A percentile compares a stretch with the other conserved stretches of the same genome.
phyloP scores from a whole-genome alignment of 2,113 vertebrate species.

The Rhinopomastus cyanomelas region DNA sequence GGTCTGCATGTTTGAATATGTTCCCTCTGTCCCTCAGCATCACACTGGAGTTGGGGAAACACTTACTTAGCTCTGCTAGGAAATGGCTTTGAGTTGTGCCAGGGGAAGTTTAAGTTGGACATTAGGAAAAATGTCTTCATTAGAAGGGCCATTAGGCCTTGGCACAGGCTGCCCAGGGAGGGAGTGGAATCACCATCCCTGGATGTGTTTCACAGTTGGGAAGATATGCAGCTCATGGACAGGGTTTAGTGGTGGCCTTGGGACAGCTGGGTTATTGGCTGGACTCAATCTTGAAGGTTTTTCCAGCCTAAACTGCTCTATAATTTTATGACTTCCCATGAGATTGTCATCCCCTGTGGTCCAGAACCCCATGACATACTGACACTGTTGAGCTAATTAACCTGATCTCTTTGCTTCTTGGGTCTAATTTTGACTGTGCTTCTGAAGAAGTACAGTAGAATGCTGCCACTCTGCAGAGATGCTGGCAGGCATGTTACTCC shows the following conservation, averaged over 20 bases:
- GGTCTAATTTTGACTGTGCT: not conserved
- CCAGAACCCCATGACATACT: not conserved
- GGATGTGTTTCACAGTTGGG: no score
- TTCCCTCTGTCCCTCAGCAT: rapidly evolving
- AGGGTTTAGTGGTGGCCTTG: no score
- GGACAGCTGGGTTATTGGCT: no score
- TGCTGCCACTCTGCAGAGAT: not conserved
- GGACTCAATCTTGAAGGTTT: no score
- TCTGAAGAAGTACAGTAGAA: not conserved
- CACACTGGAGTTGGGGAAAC: rapidly evolving
- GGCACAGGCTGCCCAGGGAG: no score
- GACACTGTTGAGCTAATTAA: not conserved
- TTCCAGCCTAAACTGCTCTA: no score
- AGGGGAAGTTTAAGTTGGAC: no score
- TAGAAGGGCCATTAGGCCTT: no score
- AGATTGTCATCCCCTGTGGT: not conserved
- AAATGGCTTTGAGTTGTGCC: no score
- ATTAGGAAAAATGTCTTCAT: no score
- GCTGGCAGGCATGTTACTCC: rapidly evolving
- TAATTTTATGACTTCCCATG: not conserved
- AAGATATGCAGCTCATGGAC: no score
- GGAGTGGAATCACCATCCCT: no score
- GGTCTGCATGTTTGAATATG: rapidly evolving
- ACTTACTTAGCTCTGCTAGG: not conserved
- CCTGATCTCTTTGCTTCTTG: not conserved